These are phyloP conservation scores for Pyrocoelia pectoralis DNA, from an alignment of 2,888 invertebrate genomes.

Conservation along the genomic window DNA sequence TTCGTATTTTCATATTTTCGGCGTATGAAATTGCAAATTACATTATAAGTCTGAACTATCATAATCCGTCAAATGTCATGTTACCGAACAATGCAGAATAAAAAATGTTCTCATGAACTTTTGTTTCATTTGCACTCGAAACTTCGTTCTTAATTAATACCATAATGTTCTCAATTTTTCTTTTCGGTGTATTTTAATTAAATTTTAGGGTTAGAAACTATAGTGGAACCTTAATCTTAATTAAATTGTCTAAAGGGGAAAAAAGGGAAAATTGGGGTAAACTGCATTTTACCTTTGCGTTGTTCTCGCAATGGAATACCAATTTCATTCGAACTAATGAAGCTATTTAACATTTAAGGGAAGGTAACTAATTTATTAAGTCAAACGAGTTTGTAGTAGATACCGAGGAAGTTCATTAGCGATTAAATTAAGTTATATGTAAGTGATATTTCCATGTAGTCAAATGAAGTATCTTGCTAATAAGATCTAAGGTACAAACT, in stretches of 20 bases:
- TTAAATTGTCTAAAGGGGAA: background rate
- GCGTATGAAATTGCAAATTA: too few species aligned
- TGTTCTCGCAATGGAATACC: background rate
- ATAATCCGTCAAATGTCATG: too few species aligned
- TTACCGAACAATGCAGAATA: too few species aligned
- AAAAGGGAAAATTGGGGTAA: background rate
- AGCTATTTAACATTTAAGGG: background rate
- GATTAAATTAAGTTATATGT: constrained; percentile 8
- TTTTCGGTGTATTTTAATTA: too few species aligned
- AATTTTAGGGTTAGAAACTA: too few species aligned
- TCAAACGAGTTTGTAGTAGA: constrained; percentile 12
- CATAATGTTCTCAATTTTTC: too few species aligned
- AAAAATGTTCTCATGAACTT: too few species aligned
- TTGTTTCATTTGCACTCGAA: too few species aligned
- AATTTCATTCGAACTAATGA: background rate
- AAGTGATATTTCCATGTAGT: background rate
- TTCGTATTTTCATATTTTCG: too few species aligned
- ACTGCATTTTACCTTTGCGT: background rate
- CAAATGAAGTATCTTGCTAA: background rate
- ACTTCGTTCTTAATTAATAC: too few species aligned
- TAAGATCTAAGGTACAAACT: background rate
- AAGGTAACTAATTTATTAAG: constrained; percentile 4
- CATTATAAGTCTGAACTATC: too few species aligned
- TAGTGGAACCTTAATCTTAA: background rate
- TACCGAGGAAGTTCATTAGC: constrained; percentile 10